Conservation (phyloP, 2,888 invertebrate genomes). For the Agonopterix heracliana region DNA sequence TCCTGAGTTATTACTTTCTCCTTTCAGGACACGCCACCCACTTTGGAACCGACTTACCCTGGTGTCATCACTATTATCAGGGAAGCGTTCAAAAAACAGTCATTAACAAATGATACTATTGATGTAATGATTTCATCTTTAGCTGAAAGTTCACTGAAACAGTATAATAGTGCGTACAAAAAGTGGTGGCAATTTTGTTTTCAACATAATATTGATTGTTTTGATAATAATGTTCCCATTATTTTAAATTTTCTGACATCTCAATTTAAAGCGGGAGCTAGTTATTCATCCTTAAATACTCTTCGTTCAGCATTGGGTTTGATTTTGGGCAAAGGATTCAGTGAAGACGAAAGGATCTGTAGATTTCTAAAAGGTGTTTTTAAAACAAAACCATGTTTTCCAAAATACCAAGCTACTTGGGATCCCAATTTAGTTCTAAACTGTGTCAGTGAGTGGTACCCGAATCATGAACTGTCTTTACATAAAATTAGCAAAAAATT, state of each 20-base stretch:
- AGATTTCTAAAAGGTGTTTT: conserved; percentile 3
- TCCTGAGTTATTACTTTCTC: neutral
- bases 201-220: neutral
- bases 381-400: neutral
- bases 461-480: neutral
- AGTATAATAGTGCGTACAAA: conserved; percentile 5
- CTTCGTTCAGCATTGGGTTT: neutral
- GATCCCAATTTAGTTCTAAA: conserved; percentile 4
- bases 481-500: conserved; percentile 2
- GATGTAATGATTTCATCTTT: conserved; percentile 2
- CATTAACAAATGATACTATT: neutral
- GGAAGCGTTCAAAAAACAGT: conserved; percentile 1
- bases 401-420: conserved; percentile 4
- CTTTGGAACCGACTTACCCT: conserved; percentile 4
- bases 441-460: neutral
- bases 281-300: neutral
- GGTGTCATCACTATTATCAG: conserved; percentile 3
- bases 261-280: neutral
- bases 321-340: conserved; percentile 1
- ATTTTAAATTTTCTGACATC: neutral
- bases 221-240: neutral
- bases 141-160: conserved; percentile 2
- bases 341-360: neutral
- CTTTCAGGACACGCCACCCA: conserved; percentile 5
- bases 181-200: conserved; percentile 5